Conservation (phyloP, 2,888 invertebrate genomes). For the Gerris lacustris region DNA sequence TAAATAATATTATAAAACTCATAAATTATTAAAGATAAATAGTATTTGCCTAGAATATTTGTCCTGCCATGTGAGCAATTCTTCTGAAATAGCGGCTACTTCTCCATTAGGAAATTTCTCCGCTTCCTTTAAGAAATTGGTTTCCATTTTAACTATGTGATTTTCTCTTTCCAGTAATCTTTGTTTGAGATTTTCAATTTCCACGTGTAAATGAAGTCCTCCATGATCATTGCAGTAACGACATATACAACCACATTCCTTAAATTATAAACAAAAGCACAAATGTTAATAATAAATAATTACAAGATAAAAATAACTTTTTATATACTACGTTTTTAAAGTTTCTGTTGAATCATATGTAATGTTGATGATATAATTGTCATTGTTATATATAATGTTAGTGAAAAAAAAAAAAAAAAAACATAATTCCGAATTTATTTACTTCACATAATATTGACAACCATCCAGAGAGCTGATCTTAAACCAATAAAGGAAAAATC, state of each 20-base stretch:
- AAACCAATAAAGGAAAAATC: too few relatives aligned
- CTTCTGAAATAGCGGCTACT: constrained; percentile 66
- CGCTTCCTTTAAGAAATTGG: constrained; percentile 65
- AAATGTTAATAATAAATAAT: background rate
- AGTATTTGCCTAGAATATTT: constrained; percentile 66
- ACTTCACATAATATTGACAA: background rate
- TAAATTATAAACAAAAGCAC: constrained; percentile 25
- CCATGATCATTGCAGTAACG: constrained; percentile 40
- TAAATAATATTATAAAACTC: too few relatives aligned
- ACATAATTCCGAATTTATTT: background rate
- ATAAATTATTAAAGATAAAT: background rate
- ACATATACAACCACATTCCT: constrained; percentile 52
- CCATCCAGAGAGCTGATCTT: too few relatives aligned
- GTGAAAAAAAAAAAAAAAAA: too few relatives aligned
- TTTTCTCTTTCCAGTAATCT: constrained; percentile 66
- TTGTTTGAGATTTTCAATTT: constrained; percentile 76
- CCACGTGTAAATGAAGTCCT: constrained; percentile 60
- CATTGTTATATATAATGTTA: too few relatives aligned
- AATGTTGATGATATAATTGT: too few relatives aligned
- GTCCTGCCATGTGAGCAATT: constrained; percentile 76
- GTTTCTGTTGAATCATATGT: too few relatives aligned
- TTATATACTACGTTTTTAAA: too few relatives aligned
- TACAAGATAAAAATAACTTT: too few relatives aligned
- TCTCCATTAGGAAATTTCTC: constrained; percentile 53
- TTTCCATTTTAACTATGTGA: constrained; percentile 75